Evolutionary conservation across 2,888 invertebrate genomes (phyloP).

Genomic region (Synergus umbraculus): DNA sequence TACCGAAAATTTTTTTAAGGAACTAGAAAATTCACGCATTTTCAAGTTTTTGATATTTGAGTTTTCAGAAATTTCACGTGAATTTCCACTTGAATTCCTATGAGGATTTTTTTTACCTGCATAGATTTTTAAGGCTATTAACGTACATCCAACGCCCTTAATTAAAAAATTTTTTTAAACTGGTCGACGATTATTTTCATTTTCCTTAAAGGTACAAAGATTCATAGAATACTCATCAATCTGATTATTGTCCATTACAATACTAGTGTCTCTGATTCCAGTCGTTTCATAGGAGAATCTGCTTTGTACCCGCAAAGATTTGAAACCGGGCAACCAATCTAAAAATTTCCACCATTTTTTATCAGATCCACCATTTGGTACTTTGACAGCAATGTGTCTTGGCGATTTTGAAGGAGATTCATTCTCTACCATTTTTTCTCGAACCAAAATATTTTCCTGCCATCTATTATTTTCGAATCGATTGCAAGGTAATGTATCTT

Average conservation of each 20-base stretch:
- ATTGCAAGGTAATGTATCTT: neutral
- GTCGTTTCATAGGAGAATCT: conserved; percentile 50
- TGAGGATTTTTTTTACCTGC: no score
- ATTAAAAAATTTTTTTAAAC: conserved; percentile 63
- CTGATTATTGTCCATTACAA: conserved; percentile 61
- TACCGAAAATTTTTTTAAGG: no score
- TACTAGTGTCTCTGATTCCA: conserved; percentile 48
- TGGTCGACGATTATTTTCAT: conserved; percentile 73
- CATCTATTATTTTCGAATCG: conserved; percentile 2
- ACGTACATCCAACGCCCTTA: no score
- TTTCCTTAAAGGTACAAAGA: conserved; percentile 71
- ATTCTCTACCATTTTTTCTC: neutral
- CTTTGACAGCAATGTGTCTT: neutral
- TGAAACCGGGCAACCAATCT: conserved; percentile 68
- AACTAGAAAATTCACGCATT: no score
- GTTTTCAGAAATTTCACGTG: no score
- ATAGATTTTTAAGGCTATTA: no score
- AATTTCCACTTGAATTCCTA: no score
- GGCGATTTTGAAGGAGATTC: neutral
- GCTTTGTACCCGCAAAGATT: conserved; percentile 59
- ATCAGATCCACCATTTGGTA: conserved; percentile 41
- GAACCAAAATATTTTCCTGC: conserved; percentile 9
- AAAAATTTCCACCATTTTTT: conserved; percentile 71
- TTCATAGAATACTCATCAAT: conserved; percentile 69
- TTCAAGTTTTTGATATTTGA: no score